phyloP scores from a whole-genome alignment of 2,113 vertebrate genomes.

The Petroica traversi region DNA sequence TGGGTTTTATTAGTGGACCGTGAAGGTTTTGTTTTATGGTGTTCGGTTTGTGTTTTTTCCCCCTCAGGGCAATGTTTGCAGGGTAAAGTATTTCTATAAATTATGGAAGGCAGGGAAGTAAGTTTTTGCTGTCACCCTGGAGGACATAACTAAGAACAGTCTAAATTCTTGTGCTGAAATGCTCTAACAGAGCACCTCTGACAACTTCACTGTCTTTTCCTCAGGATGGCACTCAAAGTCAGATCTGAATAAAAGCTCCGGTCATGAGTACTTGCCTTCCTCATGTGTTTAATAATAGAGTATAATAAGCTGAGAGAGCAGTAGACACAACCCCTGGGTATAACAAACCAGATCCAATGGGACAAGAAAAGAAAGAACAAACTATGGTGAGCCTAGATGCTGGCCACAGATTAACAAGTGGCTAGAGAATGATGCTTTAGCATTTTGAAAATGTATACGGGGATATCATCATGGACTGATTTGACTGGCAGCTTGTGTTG shows the following conservation, averaged over 20 bases:
- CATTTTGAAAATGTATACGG: neutral
- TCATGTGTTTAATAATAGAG: neutral
- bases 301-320: neutral
- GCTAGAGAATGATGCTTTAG: neutral
- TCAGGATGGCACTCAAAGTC: neutral
- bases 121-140: neutral
- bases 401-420: neutral
- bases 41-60: neutral
- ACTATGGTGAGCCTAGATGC: neutral
- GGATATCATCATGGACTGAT: neutral
- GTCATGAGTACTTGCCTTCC: neutral
- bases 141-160: neutral
- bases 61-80: neutral
- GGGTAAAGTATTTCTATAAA: neutral
- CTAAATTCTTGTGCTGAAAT: neutral
- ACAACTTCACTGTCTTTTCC: neutral
- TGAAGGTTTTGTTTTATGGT: neutral
- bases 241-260: neutral
- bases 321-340: neutral
- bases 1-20: neutral
- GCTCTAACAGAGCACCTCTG: neutral
- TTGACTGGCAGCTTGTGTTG: neutral
- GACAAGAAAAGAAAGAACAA: neutral
- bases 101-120: neutral
- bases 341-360: neutral